Base-by-base conservation (phyloP, 1,140 invertebrate species). In the Phthorimaea operculella region DNA sequence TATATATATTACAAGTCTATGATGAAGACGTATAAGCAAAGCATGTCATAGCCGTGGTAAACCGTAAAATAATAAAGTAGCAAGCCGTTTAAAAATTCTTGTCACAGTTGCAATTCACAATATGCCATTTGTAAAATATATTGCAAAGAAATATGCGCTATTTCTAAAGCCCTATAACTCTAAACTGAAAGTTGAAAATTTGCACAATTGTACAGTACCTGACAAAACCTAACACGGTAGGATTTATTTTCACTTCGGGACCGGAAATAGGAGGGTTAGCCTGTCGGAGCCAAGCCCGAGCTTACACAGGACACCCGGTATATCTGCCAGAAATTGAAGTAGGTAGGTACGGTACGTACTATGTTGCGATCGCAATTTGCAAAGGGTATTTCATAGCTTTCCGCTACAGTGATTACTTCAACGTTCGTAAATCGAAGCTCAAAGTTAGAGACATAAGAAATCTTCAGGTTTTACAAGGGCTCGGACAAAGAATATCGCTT, bases 51-150 rank as follows among this genome's bases (percentile, higher is more conserved):
- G n/a, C n/a, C n/a, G n/a, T n/a, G 42, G 39, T 44, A 54, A 61
- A 61, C 57, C 15, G 54, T 18, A 17, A 44, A 47, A 52, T 57
- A n/a, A 55, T 53, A 51, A 61, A 16, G 11, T 16, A 15, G 8
- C 4, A 14, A 9, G 16, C 8, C 14, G 9, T 9, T 16, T 47
- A 14, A 47, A n/a, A 47, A 8, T 47, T 47, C 4, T 16, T 8
- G 15, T 47, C 16, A 11, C 44, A 16, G 12, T 17, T 15, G 11
- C 1, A 42, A 42, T n/a, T 39, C 36, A 47, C 14, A 6, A 8
- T 16, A 14, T 17, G 15, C 15, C n/a, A 14, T 42, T n/a, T 11
- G n/a, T 16, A 14, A 16, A 47, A 16, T 47, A 16, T 47, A 47
- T 15, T 9, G 5, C 44, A 17, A 47, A 16, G 36, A n/a, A 39